phyloP scores from a whole-genome alignment of 1,140 invertebrate species.

The Lasaia peninsularis region DNA sequence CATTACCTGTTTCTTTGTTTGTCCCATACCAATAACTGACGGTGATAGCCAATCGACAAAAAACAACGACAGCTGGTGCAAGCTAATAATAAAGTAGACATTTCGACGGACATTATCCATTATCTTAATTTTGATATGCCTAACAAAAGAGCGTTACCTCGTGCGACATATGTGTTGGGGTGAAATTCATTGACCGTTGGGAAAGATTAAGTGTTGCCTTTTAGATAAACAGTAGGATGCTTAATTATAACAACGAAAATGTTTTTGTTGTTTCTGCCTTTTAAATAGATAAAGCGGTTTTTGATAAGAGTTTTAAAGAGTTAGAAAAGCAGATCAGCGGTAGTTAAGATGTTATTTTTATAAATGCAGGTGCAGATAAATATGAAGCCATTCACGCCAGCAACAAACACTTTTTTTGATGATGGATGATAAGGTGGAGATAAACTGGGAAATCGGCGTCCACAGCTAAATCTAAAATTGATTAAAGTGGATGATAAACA shows the following conservation, averaged over 20 bases:
- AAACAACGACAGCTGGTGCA: conserved; percentile 60
- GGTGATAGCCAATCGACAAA: conserved; percentile 53
- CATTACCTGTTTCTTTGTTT: conserved; percentile 39
- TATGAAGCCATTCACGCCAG: no score
- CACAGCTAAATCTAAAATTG: no score
- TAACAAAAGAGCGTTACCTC: conserved; percentile 67
- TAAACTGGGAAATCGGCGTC: no score
- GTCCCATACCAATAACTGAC: conserved; percentile 49
- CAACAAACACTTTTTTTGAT: no score
- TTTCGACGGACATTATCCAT: conserved; percentile 60
- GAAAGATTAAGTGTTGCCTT: conserved; percentile 19
- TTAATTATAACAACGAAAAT: conserved; percentile 7
- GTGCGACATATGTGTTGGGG: conserved; percentile 52
- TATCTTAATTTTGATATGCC: conserved; percentile 73
- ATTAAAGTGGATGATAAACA: no score
- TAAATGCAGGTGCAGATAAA: no score
- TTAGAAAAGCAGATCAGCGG: no score
- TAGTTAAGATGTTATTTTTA: no score
- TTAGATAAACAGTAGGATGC: not conserved
- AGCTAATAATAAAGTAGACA: conserved; percentile 63
- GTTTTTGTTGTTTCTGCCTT: conserved; percentile 5
- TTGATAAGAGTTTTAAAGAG: no score
- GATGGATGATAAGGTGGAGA: no score
- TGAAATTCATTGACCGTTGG: conserved; percentile 7
- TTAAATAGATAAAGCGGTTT: not conserved